A percentile compares a stretch with the other conserved stretches of the same genome.
phyloP scores from a whole-genome alignment of 2,113 vertebrate species.

The Oceanites oceanicus region DNA sequence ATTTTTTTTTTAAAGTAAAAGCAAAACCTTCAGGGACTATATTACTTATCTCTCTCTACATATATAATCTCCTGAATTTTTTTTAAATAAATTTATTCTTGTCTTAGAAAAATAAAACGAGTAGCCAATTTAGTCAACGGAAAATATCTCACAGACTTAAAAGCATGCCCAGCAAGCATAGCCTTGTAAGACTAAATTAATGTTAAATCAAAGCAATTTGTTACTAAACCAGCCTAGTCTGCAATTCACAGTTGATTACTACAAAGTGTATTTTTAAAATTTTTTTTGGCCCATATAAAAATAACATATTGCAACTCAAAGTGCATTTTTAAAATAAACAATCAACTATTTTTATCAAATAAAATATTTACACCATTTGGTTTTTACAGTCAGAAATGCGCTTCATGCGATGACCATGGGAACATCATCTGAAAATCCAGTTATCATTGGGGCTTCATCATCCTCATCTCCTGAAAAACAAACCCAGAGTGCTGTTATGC shows the following conservation, averaged over 20 bases:
- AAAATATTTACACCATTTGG: conserved; percentile 85
- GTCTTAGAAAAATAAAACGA: conserved; percentile 77
- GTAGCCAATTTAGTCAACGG: conserved; percentile 66
- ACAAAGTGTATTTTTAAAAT: conserved; percentile 72
- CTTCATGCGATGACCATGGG: conserved; percentile 98
- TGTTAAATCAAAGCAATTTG: conserved; percentile 66
- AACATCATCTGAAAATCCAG: conserved; percentile 97
- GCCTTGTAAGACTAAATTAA: conserved; percentile 74
- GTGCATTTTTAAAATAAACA: conserved; percentile 85
- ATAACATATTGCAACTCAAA: conserved; percentile 88
- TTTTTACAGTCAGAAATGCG: conserved; percentile 65
- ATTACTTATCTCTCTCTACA: conserved; percentile 58
- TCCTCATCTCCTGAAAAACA: conserved; percentile 89
- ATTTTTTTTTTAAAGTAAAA: conserved; percentile 49
- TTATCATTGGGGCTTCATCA: conserved; percentile 96
- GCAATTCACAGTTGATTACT: conserved; percentile 78
- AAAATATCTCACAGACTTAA: conserved; percentile 76
- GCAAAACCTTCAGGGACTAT: conserved; percentile 69
- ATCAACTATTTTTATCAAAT: conserved; percentile 82
- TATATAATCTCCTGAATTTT: conserved; percentile 69
- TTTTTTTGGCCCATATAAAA: conserved; percentile 83
- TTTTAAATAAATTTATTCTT: conserved; percentile 74
- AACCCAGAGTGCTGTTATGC: background rate
- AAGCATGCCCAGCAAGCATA: conserved; percentile 79
- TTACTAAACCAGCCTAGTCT: conserved; percentile 71